These are phyloP conservation scores for Labeo catla DNA, from an alignment of 2,113 vertebrate genomes.

Conservation along the genomic window DNA sequence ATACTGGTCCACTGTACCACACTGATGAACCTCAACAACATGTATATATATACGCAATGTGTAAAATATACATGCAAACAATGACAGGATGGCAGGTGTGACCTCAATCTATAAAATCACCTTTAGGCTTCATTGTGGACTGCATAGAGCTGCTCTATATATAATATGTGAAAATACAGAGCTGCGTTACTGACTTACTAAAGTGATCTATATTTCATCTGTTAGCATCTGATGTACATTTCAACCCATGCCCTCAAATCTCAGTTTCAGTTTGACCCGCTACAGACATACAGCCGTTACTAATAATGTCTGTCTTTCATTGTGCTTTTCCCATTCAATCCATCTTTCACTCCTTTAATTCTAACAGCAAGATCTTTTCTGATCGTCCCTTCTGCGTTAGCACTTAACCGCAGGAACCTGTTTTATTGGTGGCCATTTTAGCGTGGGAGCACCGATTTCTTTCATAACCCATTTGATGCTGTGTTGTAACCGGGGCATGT, in stretches of 20 bases:
- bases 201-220: constrained; percentile 21
- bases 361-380: constrained; percentile 46
- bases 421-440: constrained; percentile 63
- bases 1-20: constrained; percentile 40
- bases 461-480: constrained; percentile 44
- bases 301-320: constrained; percentile 6
- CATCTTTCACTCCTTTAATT: constrained; percentile 19
- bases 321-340: constrained; percentile 1
- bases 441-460: constrained; percentile 70
- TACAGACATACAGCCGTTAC: constrained; percentile 14
- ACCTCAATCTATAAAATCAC: not conserved
- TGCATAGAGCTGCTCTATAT: not conserved
- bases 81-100: not conserved
- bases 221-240: constrained; percentile 34
- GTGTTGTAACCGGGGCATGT: constrained; percentile 53
- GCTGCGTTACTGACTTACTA: not conserved
- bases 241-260: not conserved
- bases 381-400: constrained; percentile 39
- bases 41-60: not conserved
- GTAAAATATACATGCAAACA: not conserved
- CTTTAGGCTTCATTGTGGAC: not conserved
- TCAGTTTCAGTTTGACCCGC: not conserved
- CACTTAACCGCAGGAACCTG: constrained; percentile 67
- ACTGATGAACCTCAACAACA: constrained; percentile 1
- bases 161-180: not conserved